Percentiles rank a stretch among this genome's conserved stretches.
phyloP scores from a whole-genome alignment of 2,888 invertebrate species.

The Eustalomyia histrio region DNA sequence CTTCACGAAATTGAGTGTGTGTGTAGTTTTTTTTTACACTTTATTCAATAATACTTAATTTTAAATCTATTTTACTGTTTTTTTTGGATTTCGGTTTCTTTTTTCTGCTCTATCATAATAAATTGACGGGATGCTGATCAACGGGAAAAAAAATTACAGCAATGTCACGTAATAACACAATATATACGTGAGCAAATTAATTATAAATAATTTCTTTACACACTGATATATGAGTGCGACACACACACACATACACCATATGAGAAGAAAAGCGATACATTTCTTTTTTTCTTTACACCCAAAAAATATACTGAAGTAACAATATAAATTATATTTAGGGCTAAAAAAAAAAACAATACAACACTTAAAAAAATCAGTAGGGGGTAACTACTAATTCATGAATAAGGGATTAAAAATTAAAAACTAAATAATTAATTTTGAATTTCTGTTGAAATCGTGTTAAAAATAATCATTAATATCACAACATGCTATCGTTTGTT shows the following conservation, averaged over 20 bases:
- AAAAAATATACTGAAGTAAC: background rate
- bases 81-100: background rate
- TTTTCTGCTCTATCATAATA: background rate
- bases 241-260: background rate
- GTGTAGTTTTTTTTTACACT: background rate
- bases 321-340: background rate
- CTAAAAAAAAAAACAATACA: background rate
- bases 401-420: constrained; percentile 20
- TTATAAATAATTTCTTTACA: constrained; percentile 34
- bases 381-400: constrained; percentile 21
- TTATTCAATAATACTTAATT: constrained; percentile 51
- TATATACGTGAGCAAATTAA: constrained; percentile 63
- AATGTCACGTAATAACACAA: constrained; percentile 61
- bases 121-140: constrained; percentile 30
- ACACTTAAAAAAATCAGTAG: constrained; percentile 17
- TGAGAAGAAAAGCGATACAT: background rate
- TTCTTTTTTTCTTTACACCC: constrained; percentile 1
- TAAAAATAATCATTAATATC: constrained; percentile 36
- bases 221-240: background rate
- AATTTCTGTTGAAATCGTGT: constrained; percentile 20
- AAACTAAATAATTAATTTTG: background rate
- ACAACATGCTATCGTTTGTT: constrained; percentile 30
- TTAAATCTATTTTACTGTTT: constrained; percentile 43
- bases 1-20: background rate
- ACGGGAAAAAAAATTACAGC: constrained; percentile 28